Base-by-base conservation (phyloP, 2,888 invertebrate species). In the Nemotelus nigrinus region DNA sequence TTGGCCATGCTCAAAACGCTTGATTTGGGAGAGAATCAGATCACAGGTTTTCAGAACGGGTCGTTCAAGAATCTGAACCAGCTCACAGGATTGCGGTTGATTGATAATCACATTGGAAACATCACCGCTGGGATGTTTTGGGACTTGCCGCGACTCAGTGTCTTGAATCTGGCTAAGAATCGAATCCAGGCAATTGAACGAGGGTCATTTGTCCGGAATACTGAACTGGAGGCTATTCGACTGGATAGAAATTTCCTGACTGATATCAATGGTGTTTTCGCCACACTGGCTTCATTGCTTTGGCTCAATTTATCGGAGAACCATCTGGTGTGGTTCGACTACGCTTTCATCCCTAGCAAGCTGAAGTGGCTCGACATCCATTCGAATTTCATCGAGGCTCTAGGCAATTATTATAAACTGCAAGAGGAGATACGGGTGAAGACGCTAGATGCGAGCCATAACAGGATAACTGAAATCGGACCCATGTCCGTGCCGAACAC, bases 271-370 rank as follows among this genome's bases (percentile, higher is more conserved):
- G 96, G 96, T 25, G 94, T 96, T 79, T 95, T 96, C 85, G 93
- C 95, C 53, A 93, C 95, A 78, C 89, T 97, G 47, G 92, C 93
- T n/a, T 94, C 93, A 81, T 89, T 97, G 79, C 88, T 95, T 84
- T 94, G 96, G 93, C 88, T 97, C 78, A 96, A 96, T 88, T 89
- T 96, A 74, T 96, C 96, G 58, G 95, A 95, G 88, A 96, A 96
- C 89, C 95, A 95, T 88, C 89, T 97, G 84, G 93, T 94, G 82
- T 95, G 95, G 95, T 96, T 97, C 87, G 96, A 96, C 87, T 96
- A 95, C 85, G 96, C 96, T 76, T 95, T 96, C 86, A 93, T 96
- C 83, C 96, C 96, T 45, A 93, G 92, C 81, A 95, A 94, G 87
- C 88, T 97, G 78, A 94, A 95, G 88, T 96, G 95, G 95, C 89